A percentile compares a stretch with the other conserved stretches of the same genome.
phyloP scores from a whole-genome alignment of 1,140 invertebrate species.

The Pachyrhynchus sulphureomaculatus region DNA sequence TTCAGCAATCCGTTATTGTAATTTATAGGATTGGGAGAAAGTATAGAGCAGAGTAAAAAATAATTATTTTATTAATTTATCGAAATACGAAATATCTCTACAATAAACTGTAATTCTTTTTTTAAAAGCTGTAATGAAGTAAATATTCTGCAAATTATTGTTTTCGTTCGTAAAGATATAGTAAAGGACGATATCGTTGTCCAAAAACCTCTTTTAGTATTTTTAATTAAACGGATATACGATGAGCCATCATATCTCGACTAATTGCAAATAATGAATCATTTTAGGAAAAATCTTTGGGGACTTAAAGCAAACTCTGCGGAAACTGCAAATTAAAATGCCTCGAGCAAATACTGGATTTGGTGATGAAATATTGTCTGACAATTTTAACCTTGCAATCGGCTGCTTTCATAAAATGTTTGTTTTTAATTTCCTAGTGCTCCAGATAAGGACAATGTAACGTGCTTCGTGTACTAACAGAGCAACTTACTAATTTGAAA shows the following conservation, averaged over 20 bases:
- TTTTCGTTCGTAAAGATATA: too few species aligned
- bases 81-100: too few species aligned
- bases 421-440: constrained; percentile 6
- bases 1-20: too few species aligned
- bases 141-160: too few species aligned
- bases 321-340: constrained; percentile 6
- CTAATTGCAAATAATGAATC: constrained; percentile 4
- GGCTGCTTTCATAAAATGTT: constrained; percentile 3
- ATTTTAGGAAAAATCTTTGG: neutral
- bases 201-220: neutral
- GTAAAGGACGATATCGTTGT: neutral
- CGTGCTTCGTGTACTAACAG: too few species aligned
- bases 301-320: neutral
- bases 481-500: too few species aligned
- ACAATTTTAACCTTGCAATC: constrained; percentile 9
- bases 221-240: neutral
- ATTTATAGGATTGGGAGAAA: too few species aligned
- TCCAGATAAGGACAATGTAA: too few species aligned
- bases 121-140: too few species aligned
- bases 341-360: constrained; percentile 7
- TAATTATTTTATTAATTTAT: too few species aligned
- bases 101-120: too few species aligned
- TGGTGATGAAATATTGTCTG: constrained; percentile 3
- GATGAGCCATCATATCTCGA: neutral
- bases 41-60: too few species aligned